Evolutionary conservation across 2,888 invertebrate species (phyloP), one percentile per base, ranked within the genome.

Genomic region (Petrolisthes cinctipes): DNA sequence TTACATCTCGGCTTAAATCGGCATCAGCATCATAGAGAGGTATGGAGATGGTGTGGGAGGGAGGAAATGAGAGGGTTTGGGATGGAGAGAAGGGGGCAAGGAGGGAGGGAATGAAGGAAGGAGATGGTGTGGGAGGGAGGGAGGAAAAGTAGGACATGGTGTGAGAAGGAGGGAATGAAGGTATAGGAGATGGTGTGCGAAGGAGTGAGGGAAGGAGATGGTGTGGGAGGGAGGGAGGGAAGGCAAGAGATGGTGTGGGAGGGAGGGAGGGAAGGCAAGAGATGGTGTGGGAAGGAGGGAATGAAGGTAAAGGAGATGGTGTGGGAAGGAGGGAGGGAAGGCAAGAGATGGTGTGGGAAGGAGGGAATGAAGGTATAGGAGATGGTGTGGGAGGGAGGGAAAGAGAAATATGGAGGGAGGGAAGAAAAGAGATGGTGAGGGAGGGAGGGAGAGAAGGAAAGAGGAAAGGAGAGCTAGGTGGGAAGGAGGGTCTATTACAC

Each of bases 241-340:
- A 7, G 37, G 51, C 9, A 20, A 5, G 7, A n/a, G 73, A 73
- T 14, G 73, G n/a, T 6, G 20, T 20, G 20, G n/a, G n/a, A n/a
- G n/a, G n/a, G n/a, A n/a, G n/a, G n/a, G n/a, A n/a, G n/a, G n/a
- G n/a, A n/a, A n/a, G n/a, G n/a, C n/a, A n/a, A n/a, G n/a, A n/a
- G n/a, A n/a, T n/a, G n/a, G n/a, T n/a, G 66, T 14, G 66, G 3
- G 66, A 66, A 17, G 17, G 66, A 66, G 2, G 17, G 66, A 17
- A 17, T 11, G 66, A 17, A 17, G 1, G 66, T 14, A 17, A 37
- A 37, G 37, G 37, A 73, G n/a, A 23, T 73, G 73, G n/a, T 73
- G 73, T 51, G 51, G 53, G 76, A 76, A 37, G 53, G 76, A 76
- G 76, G 53, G 76, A 76, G 76, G 53, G 37, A 76, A 53, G 53